A percentile compares a stretch with the other conserved stretches of the same genome.
phyloP scores from a whole-genome alignment of 2,797 vertebrate genomes.

The Falco novaeseelandiae region DNA sequence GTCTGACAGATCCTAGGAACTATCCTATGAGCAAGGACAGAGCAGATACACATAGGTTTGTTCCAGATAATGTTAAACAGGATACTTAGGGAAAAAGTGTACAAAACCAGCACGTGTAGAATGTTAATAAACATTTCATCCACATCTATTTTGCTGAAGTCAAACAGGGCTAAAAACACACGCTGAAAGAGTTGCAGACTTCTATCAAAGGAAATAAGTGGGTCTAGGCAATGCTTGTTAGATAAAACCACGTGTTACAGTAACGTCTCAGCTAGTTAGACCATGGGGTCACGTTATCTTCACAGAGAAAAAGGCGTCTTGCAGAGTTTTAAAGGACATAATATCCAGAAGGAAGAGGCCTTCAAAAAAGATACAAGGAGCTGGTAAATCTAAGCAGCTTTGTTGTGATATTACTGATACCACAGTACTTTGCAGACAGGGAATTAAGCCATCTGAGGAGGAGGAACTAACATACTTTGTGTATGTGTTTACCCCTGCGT shows the following conservation, averaged over 20 bases:
- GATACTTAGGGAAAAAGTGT: not conserved
- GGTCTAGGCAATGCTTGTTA: not conserved
- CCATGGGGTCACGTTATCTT: not conserved
- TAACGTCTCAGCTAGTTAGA: not conserved
- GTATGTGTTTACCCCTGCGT: not conserved
- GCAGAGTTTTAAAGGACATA: not conserved
- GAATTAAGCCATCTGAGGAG: not conserved
- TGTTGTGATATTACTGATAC: not conserved
- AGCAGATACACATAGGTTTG: not conserved
- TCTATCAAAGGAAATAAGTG: not conserved
- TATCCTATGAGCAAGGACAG: not conserved
- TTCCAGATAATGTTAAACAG: not conserved
- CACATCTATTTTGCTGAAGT: not conserved
- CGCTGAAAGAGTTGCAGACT: not conserved
- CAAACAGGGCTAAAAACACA: not conserved
- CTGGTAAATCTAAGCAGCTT: not conserved
- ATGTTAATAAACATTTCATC: not conserved
- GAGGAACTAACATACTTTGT: not conserved
- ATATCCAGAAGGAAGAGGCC: not conserved
- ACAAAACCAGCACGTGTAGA: not conserved
- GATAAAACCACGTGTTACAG: not conserved
- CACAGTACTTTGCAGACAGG: not conserved
- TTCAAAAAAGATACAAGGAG: not conserved
- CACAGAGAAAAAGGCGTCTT: not conserved
- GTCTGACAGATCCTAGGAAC: not conserved